phyloP scores from a whole-genome alignment of 2,113 vertebrate genomes.

The Mixornis gularis region DNA sequence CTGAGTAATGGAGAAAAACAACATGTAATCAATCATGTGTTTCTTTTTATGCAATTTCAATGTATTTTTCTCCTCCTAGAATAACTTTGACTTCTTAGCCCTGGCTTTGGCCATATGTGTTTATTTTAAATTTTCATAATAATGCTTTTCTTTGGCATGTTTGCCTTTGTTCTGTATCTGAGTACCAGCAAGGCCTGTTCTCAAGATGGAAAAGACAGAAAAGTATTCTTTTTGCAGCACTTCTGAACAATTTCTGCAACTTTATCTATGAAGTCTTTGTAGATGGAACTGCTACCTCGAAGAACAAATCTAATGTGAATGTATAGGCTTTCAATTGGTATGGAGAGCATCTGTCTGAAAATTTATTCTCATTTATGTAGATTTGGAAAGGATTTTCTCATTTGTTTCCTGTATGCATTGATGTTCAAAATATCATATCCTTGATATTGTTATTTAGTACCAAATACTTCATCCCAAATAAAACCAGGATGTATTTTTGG shows the following conservation, averaged over 20 bases:
- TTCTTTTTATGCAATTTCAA: background rate
- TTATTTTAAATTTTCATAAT: background rate
- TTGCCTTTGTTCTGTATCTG: background rate
- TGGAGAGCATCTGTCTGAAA: background rate
- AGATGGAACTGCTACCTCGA: background rate
- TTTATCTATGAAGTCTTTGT: background rate
- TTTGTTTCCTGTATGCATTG: background rate
- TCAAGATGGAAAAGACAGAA: background rate
- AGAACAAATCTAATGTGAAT: background rate
- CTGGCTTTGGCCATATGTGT: background rate
- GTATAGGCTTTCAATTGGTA: background rate
- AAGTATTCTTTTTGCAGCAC: background rate
- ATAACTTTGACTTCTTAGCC: background rate
- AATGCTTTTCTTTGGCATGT: background rate
- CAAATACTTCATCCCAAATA: conserved; percentile 38
- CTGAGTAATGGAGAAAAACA: background rate
- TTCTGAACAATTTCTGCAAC: background rate
- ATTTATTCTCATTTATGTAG: background rate
- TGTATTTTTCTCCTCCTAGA: background rate
- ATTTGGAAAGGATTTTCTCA: background rate
- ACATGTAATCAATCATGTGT: background rate
- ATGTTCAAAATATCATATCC: background rate
- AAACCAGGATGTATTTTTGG: conserved; percentile 62
- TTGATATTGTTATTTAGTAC: conserved; percentile 34
- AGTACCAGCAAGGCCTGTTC: background rate